Percentiles rank a stretch among this genome's conserved stretches.
phyloP scores from a whole-genome alignment of 2,113 vertebrate species.

The Grammomys dolichurus region DNA sequence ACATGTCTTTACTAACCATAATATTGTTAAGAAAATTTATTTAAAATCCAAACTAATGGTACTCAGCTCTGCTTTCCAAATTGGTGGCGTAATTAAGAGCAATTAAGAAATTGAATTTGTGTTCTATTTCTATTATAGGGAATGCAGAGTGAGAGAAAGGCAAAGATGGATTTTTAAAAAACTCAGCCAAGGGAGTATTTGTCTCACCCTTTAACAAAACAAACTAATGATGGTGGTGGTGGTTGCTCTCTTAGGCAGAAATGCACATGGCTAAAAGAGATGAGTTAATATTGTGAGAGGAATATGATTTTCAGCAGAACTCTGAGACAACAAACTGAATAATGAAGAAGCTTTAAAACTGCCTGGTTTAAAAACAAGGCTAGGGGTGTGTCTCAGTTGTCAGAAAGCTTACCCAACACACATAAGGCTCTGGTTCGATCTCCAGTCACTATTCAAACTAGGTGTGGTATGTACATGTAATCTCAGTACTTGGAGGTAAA shows the following conservation, averaged over 20 bases:
- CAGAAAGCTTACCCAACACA: background rate
- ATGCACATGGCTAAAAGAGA: background rate
- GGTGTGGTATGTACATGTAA: background rate
- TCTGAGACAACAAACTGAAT: background rate
- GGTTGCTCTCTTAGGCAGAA: background rate
- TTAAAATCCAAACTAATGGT: slow-evolving; percentile 9
- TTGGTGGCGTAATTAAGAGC: slow-evolving; percentile 3
- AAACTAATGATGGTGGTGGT: background rate
- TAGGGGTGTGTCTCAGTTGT: background rate
- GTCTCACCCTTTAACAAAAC: slow-evolving; percentile 25
- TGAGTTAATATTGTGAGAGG: background rate
- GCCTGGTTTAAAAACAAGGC: background rate
- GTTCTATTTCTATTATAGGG: background rate
- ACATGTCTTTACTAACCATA: background rate
- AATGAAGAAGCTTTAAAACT: slow-evolving; percentile 22
- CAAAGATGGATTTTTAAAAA: slow-evolving; percentile 37
- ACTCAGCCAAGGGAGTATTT: slow-evolving; percentile 27
- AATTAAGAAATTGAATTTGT: slow-evolving; percentile 19
- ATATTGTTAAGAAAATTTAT: slow-evolving; percentile 42
- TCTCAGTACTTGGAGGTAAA: background rate
- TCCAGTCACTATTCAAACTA: background rate
- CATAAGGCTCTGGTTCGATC: background rate
- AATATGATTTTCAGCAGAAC: background rate
- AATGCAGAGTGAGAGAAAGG: background rate
- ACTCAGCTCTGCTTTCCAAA: slow-evolving; percentile 28